Conservation (phyloP, 2,113 vertebrate genomes). For the Malurus melanocephalus region DNA sequence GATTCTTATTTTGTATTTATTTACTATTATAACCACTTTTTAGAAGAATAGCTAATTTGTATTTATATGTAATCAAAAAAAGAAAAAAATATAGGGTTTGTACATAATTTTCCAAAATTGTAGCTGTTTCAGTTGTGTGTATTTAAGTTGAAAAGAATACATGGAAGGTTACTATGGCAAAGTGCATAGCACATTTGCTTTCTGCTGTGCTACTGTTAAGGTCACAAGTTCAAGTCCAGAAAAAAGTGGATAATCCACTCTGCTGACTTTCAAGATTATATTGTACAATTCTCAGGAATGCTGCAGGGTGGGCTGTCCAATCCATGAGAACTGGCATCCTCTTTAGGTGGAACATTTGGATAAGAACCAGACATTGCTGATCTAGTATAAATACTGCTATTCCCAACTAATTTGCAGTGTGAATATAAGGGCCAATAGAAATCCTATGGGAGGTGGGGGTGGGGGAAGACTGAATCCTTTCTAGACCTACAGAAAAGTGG, state of each 20-base stretch:
- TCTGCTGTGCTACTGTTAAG: slow-evolving; percentile 83
- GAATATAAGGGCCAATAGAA: slow-evolving; percentile 62
- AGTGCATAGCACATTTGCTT: slow-evolving; percentile 81
- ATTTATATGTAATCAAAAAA: slow-evolving; percentile 97
- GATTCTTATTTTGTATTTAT: slow-evolving; percentile 99
- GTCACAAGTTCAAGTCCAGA: slow-evolving; percentile 82
- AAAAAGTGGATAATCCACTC: slow-evolving; percentile 81
- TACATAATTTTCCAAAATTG: slow-evolving; percentile 82
- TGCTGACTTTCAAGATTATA: slow-evolving; percentile 85
- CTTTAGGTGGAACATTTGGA: slow-evolving; percentile 73
- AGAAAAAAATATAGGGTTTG: slow-evolving; percentile 84
- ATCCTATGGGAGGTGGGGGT: slow-evolving; percentile 1
- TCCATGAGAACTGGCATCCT: slow-evolving; percentile 74
- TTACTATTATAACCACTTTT: slow-evolving; percentile 99
- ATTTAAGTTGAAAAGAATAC: slow-evolving; percentile 82
- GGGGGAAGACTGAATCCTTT: slow-evolving; percentile 45
- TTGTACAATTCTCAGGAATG: slow-evolving; percentile 85
- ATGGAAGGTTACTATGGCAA: slow-evolving; percentile 80
- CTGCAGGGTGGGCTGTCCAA: slow-evolving; percentile 77
- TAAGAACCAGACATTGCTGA: slow-evolving; percentile 73
- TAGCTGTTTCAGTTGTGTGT: slow-evolving; percentile 80
- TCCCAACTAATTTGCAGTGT: slow-evolving; percentile 55
- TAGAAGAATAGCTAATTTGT: slow-evolving; percentile 98
- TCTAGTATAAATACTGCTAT: slow-evolving; percentile 60
- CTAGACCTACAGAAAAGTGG: slow-evolving; percentile 67